Conservation (phyloP, 2,888 invertebrate species). For the Rambutsinella grinnellia region DNA sequence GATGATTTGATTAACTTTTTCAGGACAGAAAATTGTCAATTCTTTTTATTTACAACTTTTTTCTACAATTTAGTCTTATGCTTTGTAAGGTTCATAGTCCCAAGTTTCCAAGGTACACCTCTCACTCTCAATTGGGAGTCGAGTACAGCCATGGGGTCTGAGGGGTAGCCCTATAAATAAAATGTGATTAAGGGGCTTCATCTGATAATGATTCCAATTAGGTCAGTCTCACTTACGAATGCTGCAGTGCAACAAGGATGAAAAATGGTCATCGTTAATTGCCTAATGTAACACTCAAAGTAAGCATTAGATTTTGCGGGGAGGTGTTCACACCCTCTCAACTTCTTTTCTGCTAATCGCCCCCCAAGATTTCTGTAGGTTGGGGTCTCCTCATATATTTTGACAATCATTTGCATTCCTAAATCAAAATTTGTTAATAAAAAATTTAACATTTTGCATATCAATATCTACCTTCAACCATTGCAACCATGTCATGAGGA, state of each 20-base stretch:
- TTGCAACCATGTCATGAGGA: conserved; percentile 28
- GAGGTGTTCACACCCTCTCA: conserved; percentile 24
- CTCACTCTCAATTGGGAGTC: conserved; percentile 18
- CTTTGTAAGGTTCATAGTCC: too few relatives aligned
- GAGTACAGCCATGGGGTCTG: conserved; percentile 30
- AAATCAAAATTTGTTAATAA: background rate
- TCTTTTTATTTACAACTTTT: too few relatives aligned
- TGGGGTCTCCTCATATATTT: conserved; percentile 26
- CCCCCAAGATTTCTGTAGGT: conserved; percentile 13
- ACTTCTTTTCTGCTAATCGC: conserved; percentile 16
- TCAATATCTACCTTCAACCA: conserved; percentile 29
- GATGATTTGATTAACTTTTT: too few relatives aligned
- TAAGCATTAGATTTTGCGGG: conserved; percentile 26
- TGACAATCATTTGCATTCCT: conserved; percentile 14
- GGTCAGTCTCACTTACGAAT: conserved; percentile 24
- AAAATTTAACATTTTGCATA: background rate
- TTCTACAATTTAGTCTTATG: too few relatives aligned
- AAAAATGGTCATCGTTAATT: conserved; percentile 34
- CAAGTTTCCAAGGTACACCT: too few relatives aligned
- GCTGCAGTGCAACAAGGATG: conserved; percentile 31
- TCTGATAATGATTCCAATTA: too few relatives aligned
- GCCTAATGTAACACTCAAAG: conserved; percentile 38
- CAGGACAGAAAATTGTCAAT: too few relatives aligned
- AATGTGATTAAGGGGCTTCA: background rate
- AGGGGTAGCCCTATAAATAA: background rate